Evolutionary conservation across 2,113 vertebrate genomes (phyloP).

Genomic region (Microtus pennsylvanicus): DNA sequence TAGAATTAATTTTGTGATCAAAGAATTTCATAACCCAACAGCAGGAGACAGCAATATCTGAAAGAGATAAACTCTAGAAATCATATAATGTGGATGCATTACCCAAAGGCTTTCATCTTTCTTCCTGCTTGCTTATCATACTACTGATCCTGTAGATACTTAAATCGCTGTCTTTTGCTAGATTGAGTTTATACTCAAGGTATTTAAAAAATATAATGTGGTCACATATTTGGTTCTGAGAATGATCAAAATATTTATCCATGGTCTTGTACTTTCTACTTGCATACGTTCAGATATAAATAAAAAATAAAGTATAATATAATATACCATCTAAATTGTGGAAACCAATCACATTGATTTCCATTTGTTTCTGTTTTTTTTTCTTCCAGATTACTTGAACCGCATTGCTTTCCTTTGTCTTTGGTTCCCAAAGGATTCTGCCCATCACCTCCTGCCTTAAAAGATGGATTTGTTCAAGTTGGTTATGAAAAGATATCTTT

Average conservation of each 20-base stretch:
- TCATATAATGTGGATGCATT: not conserved
- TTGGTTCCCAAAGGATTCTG: slow-evolving; percentile 89
- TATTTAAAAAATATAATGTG: not conserved
- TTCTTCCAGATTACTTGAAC: slow-evolving; percentile 91
- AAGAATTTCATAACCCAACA: not conserved
- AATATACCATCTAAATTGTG: slow-evolving; percentile 30
- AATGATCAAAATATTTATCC: slow-evolving; percentile 26
- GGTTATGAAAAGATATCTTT: slow-evolving; percentile 70
- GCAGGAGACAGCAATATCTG: not conserved
- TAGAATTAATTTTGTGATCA: slow-evolving; percentile 21
- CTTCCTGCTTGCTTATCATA: not conserved
- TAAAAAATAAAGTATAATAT: slow-evolving; percentile 11
- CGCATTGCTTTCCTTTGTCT: slow-evolving; percentile 93
- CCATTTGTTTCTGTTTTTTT: slow-evolving; percentile 60
- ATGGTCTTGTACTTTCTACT: not conserved
- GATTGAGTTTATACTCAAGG: not conserved
- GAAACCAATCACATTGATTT: not conserved
- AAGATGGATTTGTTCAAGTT: slow-evolving; percentile 93
- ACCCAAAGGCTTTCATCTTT: not conserved
- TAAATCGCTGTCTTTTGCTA: not conserved
- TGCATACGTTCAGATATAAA: not conserved
- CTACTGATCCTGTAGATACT: not conserved
- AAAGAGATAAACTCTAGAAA: not conserved
- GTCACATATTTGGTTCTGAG: slow-evolving; percentile 24
- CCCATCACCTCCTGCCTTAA: slow-evolving; percentile 89